Conservation (phyloP, 2,113 vertebrate genomes). For the Cephalopholis sonnerati region DNA sequence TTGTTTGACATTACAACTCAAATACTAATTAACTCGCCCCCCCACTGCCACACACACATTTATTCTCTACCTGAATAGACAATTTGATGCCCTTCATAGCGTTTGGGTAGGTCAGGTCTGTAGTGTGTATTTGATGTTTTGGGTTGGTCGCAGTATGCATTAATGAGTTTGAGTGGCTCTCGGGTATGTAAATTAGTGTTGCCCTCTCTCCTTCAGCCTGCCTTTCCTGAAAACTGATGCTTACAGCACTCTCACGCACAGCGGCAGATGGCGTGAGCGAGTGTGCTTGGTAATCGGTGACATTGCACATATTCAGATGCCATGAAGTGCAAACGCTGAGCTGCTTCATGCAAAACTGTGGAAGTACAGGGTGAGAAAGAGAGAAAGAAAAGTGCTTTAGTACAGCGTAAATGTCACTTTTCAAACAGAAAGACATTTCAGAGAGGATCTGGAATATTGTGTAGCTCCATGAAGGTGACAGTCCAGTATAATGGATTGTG, state of each 20-base stretch:
- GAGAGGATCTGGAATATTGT: conserved; percentile 33
- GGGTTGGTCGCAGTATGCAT: conserved; percentile 40
- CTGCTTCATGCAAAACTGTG: conserved; percentile 42
- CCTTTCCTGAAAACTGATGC: conserved; percentile 58
- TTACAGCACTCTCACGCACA: conserved; percentile 30
- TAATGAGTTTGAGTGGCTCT: conserved; percentile 55
- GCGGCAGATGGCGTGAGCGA: conserved; percentile 67
- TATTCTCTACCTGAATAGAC: conserved; percentile 35
- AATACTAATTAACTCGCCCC: conserved; percentile 13
- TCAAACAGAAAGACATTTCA: conserved; percentile 29
- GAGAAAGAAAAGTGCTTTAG: neutral
- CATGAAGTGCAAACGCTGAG: conserved; percentile 40
- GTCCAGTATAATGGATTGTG: conserved; percentile 23
- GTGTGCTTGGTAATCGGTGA: conserved; percentile 51
- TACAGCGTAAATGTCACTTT: conserved; percentile 29
- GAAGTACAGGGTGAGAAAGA: conserved; percentile 29
- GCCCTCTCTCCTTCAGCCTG: conserved; percentile 62
- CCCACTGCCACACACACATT: neutral
- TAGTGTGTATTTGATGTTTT: conserved; percentile 49
- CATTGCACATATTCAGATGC: conserved; percentile 63
- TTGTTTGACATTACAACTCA: conserved; percentile 21
- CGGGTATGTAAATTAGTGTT: conserved; percentile 65
- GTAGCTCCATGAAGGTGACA: conserved; percentile 32
- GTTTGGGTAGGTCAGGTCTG: conserved; percentile 41
- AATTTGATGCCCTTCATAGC: conserved; percentile 43